These are phyloP conservation scores for Coptodon rendalli DNA, from an alignment of 2,113 vertebrate species.

Conservation along the genomic window DNA sequence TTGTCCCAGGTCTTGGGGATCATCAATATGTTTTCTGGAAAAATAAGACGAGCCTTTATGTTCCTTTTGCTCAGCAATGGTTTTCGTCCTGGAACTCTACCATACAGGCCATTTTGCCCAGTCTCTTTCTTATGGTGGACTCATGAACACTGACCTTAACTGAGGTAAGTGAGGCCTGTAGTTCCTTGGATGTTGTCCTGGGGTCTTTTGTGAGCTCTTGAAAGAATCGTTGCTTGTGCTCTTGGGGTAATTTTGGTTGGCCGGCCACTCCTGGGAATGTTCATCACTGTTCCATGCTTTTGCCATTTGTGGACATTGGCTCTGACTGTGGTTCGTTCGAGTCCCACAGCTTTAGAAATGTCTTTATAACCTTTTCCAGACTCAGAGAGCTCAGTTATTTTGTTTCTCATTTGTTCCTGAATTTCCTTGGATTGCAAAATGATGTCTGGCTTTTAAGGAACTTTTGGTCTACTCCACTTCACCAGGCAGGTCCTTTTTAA, in stretches of 20 bases:
- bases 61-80: not conserved
- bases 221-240: not conserved
- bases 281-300: not conserved
- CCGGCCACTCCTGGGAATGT: not conserved
- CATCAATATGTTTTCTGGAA: not conserved
- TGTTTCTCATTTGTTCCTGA: not conserved
- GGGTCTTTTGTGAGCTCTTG: not conserved
- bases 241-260: not conserved
- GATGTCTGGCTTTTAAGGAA: not conserved
- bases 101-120: not conserved
- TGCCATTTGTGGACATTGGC: not conserved
- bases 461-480: not conserved
- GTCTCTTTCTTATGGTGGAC: not conserved
- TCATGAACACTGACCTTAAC: not conserved
- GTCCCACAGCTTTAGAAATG: not conserved
- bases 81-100: not conserved
- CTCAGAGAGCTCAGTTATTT: not conserved
- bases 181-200: not conserved
- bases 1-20: not conserved
- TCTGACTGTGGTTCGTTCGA: not conserved
- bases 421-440: not conserved
- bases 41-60: not conserved
- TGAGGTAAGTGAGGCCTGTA: not conserved
- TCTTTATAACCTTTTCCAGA: not conserved
- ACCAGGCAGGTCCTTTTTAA: not conserved